phyloP scores from a whole-genome alignment of 2,888 invertebrate species.

The Archips xylosteana region DNA sequence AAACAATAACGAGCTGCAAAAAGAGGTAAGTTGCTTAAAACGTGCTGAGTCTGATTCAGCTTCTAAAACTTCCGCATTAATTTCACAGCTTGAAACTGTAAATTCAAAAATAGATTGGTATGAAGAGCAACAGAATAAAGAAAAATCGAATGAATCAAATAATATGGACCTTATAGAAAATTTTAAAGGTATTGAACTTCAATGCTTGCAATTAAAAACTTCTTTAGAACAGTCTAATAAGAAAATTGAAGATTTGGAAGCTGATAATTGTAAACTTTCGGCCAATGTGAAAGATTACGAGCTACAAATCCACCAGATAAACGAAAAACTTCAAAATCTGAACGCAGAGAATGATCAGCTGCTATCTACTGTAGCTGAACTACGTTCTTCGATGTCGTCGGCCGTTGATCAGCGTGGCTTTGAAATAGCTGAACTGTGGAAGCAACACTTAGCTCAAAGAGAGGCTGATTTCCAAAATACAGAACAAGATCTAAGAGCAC shows the following conservation, averaged over 20 bases:
- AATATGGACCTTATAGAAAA: constrained; percentile 56
- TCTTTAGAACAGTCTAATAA: constrained; percentile 70
- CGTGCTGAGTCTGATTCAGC: constrained; percentile 53
- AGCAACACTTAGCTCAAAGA: constrained; percentile 87
- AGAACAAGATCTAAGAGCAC: constrained; percentile 80
- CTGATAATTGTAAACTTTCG: constrained; percentile 56
- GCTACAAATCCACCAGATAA: constrained; percentile 63
- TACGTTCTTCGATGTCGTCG: constrained; percentile 77
- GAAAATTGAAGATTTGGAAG: constrained; percentile 66
- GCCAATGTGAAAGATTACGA: constrained; percentile 54
- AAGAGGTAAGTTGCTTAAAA: constrained; percentile 54
- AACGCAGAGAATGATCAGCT: constrained; percentile 77
- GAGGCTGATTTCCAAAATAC: constrained; percentile 86
- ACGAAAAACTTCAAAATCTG: constrained; percentile 66
- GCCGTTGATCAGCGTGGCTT: constrained; percentile 88
- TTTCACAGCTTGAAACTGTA: constrained; percentile 56
- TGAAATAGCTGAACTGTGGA: constrained; percentile 90
- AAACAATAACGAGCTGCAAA: constrained; percentile 53
- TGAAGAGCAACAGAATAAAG: constrained; percentile 50
- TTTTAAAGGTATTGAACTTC: constrained; percentile 59
- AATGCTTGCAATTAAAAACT: constrained; percentile 59
- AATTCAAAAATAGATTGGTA: constrained; percentile 51
- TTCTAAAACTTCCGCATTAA: constrained; percentile 52
- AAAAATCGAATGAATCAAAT: constrained; percentile 48
- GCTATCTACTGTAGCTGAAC: constrained; percentile 75